Percentiles rank a stretch among this genome's conserved stretches.
Evolutionary conservation across 2,888 invertebrate genomes (phyloP).

Genomic region (Drosophila subquinaria): DNA sequence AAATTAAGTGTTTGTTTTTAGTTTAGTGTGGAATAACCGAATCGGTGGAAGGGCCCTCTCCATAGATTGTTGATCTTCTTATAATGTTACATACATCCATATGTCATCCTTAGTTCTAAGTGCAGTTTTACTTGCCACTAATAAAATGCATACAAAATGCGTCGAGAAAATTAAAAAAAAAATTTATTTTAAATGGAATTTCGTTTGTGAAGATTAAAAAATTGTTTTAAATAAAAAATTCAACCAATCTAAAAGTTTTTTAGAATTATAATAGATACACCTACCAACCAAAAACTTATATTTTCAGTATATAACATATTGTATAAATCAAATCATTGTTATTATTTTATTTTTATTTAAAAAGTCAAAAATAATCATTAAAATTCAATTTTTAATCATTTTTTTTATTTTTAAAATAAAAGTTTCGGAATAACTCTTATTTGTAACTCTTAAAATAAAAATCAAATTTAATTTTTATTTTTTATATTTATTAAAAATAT

Average conservation of each 20-base stretch:
- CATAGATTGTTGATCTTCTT: conserved; percentile 55
- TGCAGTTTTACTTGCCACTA: conserved; percentile 66
- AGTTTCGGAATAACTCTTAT: too few species aligned
- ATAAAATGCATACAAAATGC: conserved; percentile 73
- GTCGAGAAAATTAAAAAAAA: conserved; percentile 29
- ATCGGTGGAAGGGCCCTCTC: conserved; percentile 74
- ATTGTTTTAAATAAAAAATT: neutral
- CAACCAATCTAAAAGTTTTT: neutral
- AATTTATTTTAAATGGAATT: neutral
- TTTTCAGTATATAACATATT: too few species aligned
- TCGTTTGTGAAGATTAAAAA: neutral
- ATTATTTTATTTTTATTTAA: too few species aligned
- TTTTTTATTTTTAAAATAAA: too few species aligned
- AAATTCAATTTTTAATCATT: too few species aligned
- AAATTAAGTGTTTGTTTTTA: conserved; percentile 27
- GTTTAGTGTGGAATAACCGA: conserved; percentile 21
- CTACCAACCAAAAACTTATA: too few species aligned
- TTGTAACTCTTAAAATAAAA: too few species aligned
- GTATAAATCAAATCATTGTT: too few species aligned
- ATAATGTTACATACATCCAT: neutral
- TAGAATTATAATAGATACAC: neutral
- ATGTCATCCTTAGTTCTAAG: conserved; percentile 43
- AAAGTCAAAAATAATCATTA: too few species aligned
- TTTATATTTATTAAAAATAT: too few species aligned
- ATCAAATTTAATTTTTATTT: too few species aligned